These are phyloP conservation scores for Apodemus speciosus DNA, from an alignment of 2,113 vertebrate species.

Conservation along the genomic window DNA sequence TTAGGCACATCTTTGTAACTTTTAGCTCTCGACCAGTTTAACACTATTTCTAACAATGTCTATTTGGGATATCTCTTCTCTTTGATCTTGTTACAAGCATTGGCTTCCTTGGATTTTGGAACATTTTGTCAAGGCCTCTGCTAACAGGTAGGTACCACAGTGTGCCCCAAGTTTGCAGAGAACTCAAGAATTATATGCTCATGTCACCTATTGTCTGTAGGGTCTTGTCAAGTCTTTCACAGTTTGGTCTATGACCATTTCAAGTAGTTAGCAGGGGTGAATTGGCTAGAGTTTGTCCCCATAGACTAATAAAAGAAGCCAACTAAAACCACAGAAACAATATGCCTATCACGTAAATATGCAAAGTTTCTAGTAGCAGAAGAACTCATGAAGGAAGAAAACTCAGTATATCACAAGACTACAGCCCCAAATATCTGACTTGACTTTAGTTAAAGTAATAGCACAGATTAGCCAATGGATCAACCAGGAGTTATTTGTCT, in stretches of 20 bases:
- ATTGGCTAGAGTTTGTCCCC: fast-evolving
- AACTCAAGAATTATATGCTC: neutral
- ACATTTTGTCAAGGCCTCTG: neutral
- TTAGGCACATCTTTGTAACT: neutral
- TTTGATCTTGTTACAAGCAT: neutral
- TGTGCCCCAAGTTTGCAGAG: neutral
- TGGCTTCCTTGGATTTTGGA: neutral
- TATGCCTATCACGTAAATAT: neutral
- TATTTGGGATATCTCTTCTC: neutral
- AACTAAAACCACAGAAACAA: neutral
- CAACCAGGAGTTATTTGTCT: neutral
- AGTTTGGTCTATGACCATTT: neutral
- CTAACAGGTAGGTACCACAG: neutral
- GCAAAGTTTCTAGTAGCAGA: neutral
- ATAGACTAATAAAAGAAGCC: neutral
- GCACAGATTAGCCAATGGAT: neutral
- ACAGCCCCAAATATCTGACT: neutral
- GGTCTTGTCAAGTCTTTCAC: neutral
- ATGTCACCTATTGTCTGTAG: neutral
- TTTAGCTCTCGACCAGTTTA: neutral
- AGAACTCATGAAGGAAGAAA: neutral
- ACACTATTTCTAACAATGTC: too few relatives aligned
- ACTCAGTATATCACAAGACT: neutral
- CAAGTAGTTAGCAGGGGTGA: fast-evolving
- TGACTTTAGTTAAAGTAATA: neutral